Evolutionary conservation across 1,140 invertebrate genomes (phyloP), one percentile per base, ranked within the genome.

Genomic region (Dufourea novaeangliae): DNA sequence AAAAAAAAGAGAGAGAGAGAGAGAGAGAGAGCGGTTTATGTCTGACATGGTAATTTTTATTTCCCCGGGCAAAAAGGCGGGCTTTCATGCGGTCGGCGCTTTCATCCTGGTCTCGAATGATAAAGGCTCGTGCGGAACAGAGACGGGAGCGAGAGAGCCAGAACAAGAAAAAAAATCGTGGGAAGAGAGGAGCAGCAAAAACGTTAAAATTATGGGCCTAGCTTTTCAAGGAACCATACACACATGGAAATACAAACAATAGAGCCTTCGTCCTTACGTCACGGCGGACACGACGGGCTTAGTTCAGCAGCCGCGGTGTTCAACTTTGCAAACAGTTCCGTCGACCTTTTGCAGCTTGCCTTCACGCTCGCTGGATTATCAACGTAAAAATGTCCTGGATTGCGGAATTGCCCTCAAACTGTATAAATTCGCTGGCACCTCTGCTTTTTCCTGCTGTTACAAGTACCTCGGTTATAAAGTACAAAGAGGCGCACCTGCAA

Each of bases 11-110:
- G 54, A 70, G 1, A 73, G 62, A 56, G 46, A 64, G 56, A 52
- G 46, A 78, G 37, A 72, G 68, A 70, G 74, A 50, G 52, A 68
- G 73, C 73, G 70, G 83, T 85, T 85, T 84, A 85, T 84, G 83
- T 85, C 82, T 85, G 83, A 85, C 83, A 85, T 85, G 83, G 83
- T 85, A 85, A 85, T 85, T 85, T 85, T 85, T 85, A 85, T 85
- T 85, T 85, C 83, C 74, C 70, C 79, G 62, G 83, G 82, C 83
- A 85, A 85, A 85, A 85, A 85, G 83, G 74, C 61, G 82, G 74
- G 82, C 83, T 85, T 85, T 85, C 83, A 85, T 85, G 83, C 83
- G 83, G 83, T 85, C 79, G 82, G 69, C 63, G 83, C 83, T 85
- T 85, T 85, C 83, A 85, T 84, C 83, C 82, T 80, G 74, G 80